Evolutionary conservation across 2,888 invertebrate genomes (phyloP), one percentile per base, ranked within the genome.

Genomic region (Cephus sareptanus): DNA sequence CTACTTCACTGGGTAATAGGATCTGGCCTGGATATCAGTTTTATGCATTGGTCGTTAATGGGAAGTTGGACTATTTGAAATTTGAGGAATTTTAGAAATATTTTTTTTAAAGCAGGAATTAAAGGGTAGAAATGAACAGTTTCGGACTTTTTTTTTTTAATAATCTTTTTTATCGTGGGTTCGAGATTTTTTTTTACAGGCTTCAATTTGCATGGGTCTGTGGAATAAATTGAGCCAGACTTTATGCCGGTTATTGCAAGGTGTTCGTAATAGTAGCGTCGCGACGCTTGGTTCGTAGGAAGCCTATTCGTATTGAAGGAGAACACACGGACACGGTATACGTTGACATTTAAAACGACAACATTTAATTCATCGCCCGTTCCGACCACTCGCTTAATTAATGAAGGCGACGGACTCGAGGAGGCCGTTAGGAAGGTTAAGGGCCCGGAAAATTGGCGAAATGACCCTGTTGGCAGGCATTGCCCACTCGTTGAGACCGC

Each of bases 351-450:
- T 77, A 77, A 77, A 77, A 77, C 75, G 69, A 75, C 71, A 75
- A 75, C 71, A 77, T 77, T 77, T 77, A 77, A 77, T 75, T 75
- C 34, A 34, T 77, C 75, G 75, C 30, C 56, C 75, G 71, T 71
- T 56, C 15, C 75, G 40, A 75, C 75, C 77, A 75, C 77, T 77
- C 75, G 74, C 69, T 77, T 75, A 77, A 77, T 77, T 77, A 77
- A 77, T 75, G 71, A 75, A 74, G 77, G 77, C 75, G 75, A 56
- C 71, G 69, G 75, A 71, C 75, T 77, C 56, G 9, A 56, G 56
- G 56, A 56, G 23, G 70, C 77, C 74, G 77, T 77, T 77, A 77
- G 77, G 73, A 35, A 77, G 77, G 77, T 77, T 69, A 75, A 77
- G 77, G 77, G 74, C 31, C 31, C 23, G 33, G 71, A 34, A 71